Evolutionary conservation across 1,140 invertebrate species (phyloP).

Genomic region (Diabrotica virgifera): DNA sequence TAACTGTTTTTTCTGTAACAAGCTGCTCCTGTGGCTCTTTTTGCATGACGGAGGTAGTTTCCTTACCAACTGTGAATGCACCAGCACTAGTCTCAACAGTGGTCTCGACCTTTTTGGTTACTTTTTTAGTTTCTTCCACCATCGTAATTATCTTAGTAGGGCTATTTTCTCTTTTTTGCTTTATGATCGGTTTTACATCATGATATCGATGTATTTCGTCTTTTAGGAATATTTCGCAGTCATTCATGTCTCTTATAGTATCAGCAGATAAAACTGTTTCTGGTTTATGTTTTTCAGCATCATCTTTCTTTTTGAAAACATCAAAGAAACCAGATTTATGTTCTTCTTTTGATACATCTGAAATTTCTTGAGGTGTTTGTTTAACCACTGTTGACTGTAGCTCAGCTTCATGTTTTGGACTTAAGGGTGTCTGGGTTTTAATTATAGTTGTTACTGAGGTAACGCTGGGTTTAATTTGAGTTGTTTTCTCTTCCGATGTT

Average conservation of each 20-base stretch:
- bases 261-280: not conserved
- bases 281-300: not conserved
- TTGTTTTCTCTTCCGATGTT: not conserved
- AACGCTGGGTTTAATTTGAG: not conserved
- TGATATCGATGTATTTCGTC: conserved; percentile 19
- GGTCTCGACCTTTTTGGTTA: conserved; percentile 10
- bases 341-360: not conserved
- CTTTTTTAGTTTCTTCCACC: not conserved
- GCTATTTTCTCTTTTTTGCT: not conserved
- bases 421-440: too few relatives aligned
- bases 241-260: conserved; percentile 13
- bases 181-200: conserved; percentile 17
- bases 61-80: too few relatives aligned
- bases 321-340: not conserved
- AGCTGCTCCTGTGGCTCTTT: not conserved
- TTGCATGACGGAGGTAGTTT: conserved; percentile 9
- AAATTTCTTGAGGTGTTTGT: too few relatives aligned
- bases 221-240: conserved; percentile 17
- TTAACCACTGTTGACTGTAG: not conserved
- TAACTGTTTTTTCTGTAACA: not conserved
- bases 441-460: too few relatives aligned
- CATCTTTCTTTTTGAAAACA: not conserved
- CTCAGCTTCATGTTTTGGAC: not conserved
- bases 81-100: not conserved
- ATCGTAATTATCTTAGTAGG: not conserved